Conservation (phyloP, 2,113 vertebrate genomes). For the Geococcyx californianus region DNA sequence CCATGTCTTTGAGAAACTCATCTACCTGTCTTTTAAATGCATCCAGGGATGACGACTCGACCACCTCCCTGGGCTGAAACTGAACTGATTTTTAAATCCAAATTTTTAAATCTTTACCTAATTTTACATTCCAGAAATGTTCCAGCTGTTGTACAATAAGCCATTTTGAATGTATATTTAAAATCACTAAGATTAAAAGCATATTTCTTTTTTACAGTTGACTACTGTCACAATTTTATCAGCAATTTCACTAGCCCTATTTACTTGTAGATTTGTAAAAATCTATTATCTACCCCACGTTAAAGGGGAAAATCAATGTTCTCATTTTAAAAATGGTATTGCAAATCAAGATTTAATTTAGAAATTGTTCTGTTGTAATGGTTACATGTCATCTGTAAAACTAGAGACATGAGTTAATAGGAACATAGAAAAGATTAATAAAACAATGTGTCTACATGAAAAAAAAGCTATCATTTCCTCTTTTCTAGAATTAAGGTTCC, state of each 20-base stretch:
- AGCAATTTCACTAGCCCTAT: not conserved
- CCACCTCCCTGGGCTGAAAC: no score
- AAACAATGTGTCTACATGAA: not conserved
- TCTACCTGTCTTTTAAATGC: no score
- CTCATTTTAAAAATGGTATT: not conserved
- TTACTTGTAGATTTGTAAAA: not conserved
- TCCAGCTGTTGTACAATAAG: not conserved
- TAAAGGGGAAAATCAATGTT: not conserved
- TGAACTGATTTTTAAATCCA: not conserved
- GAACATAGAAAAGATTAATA: not conserved
- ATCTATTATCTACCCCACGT: not conserved
- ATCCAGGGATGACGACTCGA: no score
- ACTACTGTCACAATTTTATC: not conserved
- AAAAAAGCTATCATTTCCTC: fast-evolving
- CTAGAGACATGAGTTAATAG: not conserved
- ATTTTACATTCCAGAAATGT: not conserved
- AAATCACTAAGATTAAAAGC: not conserved
- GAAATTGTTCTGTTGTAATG: not conserved
- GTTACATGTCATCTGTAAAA: not conserved
- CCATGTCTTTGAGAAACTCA: no score
- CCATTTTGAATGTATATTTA: not conserved
- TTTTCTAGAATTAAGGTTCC: not conserved
- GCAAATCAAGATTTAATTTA: not conserved
- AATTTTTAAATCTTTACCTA: not conserved
- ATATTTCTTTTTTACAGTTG: not conserved